Evolutionary conservation across 1,140 invertebrate species (phyloP), one percentile per base, ranked within the genome.

Genomic region (Drosophila grimshawi): DNA sequence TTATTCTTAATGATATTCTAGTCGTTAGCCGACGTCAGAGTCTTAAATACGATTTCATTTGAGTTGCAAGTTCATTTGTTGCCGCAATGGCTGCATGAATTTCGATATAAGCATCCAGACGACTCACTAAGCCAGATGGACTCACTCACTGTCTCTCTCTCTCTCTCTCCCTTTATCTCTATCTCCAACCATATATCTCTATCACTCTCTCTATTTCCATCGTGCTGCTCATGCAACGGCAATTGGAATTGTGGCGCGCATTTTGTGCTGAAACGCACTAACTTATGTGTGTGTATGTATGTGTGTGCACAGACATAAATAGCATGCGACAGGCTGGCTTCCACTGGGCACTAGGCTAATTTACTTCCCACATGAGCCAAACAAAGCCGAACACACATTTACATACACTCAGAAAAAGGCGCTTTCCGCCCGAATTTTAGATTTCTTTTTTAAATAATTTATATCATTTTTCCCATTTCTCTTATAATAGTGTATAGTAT

Each of bases 351-450:
- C 60, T 83, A 80, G 78, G 83, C 82, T 86, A 88, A 88, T 86
- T 86, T 86, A 88, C 83, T 86, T 88, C 69, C 76, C 67, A 82
- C 82, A 82, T 88, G 68, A 88, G 61, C 76, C 81, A 35, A 81
- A 78, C 74, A 55, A 62, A 85, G 66, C 63, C 56, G 57, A 73
- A 68, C 53, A 69, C 27, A 56, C 45, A 67, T n/a, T 7, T n/a
- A 67, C 19, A 19, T 2, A 56, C 27, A 57, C 32, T 56, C 27
- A 6, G 32, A 43, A 43, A 43, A 43, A 43, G 3, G 39, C 2
- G 19, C 19, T 19, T 1, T 19, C 19, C 19, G 19, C 19, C 19
- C 19, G 19, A 19, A 19, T 19, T 19, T 19, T 19, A 19, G 19
- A 19, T 19, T 19, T 19, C 0, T 0, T 19, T 19, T 19, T 19